Percentiles rank a stretch among this genome's conserved stretches.
phyloP scores from a whole-genome alignment of 2,797 vertebrate genomes.

The Platyrinchus mystaceus region DNA sequence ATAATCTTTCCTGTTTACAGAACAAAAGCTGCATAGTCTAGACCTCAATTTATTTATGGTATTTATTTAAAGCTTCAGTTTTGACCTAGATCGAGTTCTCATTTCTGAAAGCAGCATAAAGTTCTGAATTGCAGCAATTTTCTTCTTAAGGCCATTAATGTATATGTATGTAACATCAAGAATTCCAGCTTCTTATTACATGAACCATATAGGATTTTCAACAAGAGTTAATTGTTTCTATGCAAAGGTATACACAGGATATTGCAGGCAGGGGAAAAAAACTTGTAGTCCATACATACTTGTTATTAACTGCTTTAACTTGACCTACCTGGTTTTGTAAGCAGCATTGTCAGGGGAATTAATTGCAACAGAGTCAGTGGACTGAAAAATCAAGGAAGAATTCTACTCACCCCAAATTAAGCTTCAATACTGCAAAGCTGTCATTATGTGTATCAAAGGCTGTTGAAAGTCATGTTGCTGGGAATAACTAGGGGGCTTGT shows the following conservation, averaged over 20 bases:
- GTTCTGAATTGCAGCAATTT: neutral
- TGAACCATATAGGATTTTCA: neutral
- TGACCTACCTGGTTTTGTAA: neutral
- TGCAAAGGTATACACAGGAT: neutral
- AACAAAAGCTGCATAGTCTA: neutral
- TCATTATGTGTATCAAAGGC: slow-evolving; percentile 18
- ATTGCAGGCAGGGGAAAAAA: neutral
- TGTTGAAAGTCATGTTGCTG: slow-evolving; percentile 24
- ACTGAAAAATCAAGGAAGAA: slow-evolving; percentile 25
- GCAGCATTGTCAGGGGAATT: neutral
- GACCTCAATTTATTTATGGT: slow-evolving; percentile 8
- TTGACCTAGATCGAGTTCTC: slow-evolving; percentile 23
- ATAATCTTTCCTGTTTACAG: slow-evolving; percentile 15
- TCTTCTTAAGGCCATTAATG: neutral
- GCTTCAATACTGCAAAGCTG: slow-evolving; percentile 16
- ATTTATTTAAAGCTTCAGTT: slow-evolving; percentile 40
- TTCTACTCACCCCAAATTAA: slow-evolving; percentile 31
- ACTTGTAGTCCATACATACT: neutral
- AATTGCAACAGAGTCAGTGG: neutral
- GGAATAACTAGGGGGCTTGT: slow-evolving; percentile 30
- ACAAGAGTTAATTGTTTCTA: neutral
- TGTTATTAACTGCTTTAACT: slow-evolving; percentile 1
- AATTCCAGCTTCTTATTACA: neutral
- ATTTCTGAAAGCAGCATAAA: slow-evolving; percentile 7
- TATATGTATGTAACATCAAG: neutral